These are phyloP conservation scores for Protosalanx chinensis DNA, from an alignment of 2,797 vertebrate species.

Conservation along the genomic window DNA sequence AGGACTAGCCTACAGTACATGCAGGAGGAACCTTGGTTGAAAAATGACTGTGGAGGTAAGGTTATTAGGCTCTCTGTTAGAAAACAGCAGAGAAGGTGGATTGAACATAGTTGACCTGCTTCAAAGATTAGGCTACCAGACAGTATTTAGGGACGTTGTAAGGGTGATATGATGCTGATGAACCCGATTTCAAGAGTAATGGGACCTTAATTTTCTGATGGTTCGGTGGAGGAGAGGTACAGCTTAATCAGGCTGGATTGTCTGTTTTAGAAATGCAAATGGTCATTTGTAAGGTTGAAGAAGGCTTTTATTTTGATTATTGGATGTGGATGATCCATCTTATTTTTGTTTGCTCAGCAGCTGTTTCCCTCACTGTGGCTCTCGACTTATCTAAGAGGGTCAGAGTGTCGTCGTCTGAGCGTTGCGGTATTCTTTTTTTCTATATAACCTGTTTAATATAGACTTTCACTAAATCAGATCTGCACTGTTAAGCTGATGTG, in stretches of 20 bases:
- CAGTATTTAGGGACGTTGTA: background rate
- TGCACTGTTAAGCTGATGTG: conserved; percentile 1
- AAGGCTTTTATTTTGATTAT: background rate
- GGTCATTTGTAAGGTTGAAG: background rate
- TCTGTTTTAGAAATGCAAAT: background rate
- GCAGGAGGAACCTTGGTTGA: conserved; percentile 28
- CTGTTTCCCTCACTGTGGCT: background rate
- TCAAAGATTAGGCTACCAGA: background rate
- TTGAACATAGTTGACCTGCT: background rate
- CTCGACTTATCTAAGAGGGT: background rate
- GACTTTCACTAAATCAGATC: background rate
- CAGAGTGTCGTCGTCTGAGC: background rate
- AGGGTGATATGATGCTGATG: background rate
- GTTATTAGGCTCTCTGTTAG: background rate
- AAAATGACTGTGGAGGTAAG: conserved; percentile 59
- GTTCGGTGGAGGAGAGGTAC: background rate
- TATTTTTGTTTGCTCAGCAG: background rate
- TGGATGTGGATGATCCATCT: background rate
- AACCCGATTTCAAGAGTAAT: background rate
- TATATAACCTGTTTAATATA: background rate
- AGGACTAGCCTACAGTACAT: conserved; percentile 1
- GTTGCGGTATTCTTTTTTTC: background rate
- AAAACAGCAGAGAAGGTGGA: background rate
- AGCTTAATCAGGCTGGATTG: background rate
- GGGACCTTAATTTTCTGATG: background rate